Evolutionary conservation across 1,140 invertebrate species (phyloP).

Genomic region (Euwallacea fornicatus): DNA sequence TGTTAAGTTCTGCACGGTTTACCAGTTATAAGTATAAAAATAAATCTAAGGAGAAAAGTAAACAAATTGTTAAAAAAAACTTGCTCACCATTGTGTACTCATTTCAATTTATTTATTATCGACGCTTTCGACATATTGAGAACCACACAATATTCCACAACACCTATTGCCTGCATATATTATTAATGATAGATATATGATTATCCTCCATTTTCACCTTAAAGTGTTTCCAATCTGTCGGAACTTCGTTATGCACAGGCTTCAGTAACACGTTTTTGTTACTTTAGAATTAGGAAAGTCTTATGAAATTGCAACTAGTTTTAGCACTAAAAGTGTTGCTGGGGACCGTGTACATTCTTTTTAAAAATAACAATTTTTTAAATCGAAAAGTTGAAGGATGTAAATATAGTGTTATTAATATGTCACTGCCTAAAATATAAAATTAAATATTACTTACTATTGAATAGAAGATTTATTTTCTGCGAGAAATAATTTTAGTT

Average conservation of each 20-base stretch:
- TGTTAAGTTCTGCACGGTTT: too few species aligned
- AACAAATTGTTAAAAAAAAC: slow-evolving; percentile 33
- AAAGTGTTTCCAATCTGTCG: background rate
- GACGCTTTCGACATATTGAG: background rate
- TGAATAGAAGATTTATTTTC: background rate
- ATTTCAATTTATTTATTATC: background rate
- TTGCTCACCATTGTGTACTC: slow-evolving; percentile 48
- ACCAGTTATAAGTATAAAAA: too few species aligned
- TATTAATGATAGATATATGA: too few species aligned
- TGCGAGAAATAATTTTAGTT: too few species aligned
- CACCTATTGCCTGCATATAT: background rate
- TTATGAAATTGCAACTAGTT: slow-evolving; percentile 18
- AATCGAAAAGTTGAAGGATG: slow-evolving; percentile 21
- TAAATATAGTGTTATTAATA: slow-evolving; percentile 34
- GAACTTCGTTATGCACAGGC: background rate
- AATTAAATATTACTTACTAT: slow-evolving; percentile 29
- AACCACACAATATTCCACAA: background rate
- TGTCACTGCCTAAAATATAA: slow-evolving; percentile 34
- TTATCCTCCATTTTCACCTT: background rate
- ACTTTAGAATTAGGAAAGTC: slow-evolving; percentile 24
- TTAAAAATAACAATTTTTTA: slow-evolving; percentile 12
- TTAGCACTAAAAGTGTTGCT: slow-evolving; percentile 9
- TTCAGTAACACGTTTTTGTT: slow-evolving; percentile 20
- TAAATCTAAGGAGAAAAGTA: slow-evolving; percentile 16
- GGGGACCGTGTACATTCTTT: slow-evolving; percentile 6